phyloP scores from a whole-genome alignment of 2,113 vertebrate genomes.

The Petaurus breviceps region DNA sequence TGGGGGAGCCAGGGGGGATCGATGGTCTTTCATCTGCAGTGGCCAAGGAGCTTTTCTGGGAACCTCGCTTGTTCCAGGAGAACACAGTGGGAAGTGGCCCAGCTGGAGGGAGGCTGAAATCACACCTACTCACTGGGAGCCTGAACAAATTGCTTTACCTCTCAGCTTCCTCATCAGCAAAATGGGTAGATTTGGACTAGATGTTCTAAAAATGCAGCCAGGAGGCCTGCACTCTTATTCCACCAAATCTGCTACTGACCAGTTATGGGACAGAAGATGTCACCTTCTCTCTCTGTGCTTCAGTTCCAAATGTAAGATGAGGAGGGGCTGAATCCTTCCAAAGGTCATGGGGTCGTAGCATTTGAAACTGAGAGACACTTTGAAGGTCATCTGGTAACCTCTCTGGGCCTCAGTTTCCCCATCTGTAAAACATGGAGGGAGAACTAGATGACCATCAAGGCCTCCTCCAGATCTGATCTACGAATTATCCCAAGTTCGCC shows the following conservation, averaged over 20 bases:
- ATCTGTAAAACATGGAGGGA: neutral
- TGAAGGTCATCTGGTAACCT: neutral
- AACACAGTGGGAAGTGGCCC: neutral
- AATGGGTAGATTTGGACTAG: neutral
- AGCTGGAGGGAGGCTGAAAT: neutral
- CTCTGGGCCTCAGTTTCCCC: neutral
- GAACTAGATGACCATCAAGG: neutral
- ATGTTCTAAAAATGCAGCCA: neutral
- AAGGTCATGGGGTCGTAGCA: neutral
- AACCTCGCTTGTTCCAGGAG: neutral
- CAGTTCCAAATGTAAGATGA: neutral
- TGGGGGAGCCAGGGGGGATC: constrained; percentile 48
- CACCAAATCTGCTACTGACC: neutral
- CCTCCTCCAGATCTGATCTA: neutral
- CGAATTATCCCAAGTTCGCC: neutral
- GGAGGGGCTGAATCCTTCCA: neutral
- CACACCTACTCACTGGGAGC: neutral
- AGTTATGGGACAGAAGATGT: neutral
- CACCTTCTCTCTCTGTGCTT: neutral
- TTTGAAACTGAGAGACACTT: neutral
- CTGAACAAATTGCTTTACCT: neutral
- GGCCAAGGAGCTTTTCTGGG: constrained; percentile 10
- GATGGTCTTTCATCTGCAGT: constrained; percentile 13
- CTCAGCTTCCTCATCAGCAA: neutral
- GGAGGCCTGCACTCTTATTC: neutral